These are phyloP conservation scores for Peromyscus attwateri DNA, from an alignment of 2,797 vertebrate species.

Conservation along the genomic window DNA sequence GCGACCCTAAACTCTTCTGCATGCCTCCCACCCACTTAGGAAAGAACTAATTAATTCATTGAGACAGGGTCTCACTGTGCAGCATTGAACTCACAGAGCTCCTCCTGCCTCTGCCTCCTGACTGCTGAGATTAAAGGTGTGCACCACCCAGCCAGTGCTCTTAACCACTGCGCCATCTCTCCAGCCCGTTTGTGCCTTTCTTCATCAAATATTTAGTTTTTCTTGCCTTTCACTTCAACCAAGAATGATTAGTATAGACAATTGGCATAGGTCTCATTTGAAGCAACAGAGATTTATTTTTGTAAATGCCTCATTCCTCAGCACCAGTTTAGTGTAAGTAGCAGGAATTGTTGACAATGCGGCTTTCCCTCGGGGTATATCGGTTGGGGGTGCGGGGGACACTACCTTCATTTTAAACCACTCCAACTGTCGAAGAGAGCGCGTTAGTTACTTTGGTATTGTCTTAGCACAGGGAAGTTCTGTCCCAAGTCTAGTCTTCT, in stretches of 20 bases:
- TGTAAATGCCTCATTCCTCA: background rate
- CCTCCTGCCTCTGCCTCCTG: background rate
- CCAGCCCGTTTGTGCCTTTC: no score
- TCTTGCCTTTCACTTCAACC: constrained; percentile 19
- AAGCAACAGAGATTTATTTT: constrained; percentile 19
- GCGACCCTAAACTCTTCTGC: background rate
- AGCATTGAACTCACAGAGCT: background rate
- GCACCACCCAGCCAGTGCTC: no score
- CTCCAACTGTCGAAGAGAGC: background rate
- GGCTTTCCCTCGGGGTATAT: background rate
- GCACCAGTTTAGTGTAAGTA: background rate
- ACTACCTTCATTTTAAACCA: constrained; percentile 49
- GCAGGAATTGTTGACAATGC: background rate
- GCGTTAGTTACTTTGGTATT: background rate
- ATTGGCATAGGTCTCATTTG: background rate
- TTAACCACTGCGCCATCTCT: no score
- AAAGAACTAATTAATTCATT: background rate
- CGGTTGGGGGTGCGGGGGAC: background rate
- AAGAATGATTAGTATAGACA: constrained; percentile 1
- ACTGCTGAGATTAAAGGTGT: background rate
- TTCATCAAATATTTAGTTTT: constrained; percentile 34
- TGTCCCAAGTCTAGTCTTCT: background rate
- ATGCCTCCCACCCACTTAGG: background rate
- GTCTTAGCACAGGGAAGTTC: constrained; percentile 26
- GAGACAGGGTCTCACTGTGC: background rate